phyloP scores from a whole-genome alignment of 2,888 invertebrate species.

The Calameuta idolon region DNA sequence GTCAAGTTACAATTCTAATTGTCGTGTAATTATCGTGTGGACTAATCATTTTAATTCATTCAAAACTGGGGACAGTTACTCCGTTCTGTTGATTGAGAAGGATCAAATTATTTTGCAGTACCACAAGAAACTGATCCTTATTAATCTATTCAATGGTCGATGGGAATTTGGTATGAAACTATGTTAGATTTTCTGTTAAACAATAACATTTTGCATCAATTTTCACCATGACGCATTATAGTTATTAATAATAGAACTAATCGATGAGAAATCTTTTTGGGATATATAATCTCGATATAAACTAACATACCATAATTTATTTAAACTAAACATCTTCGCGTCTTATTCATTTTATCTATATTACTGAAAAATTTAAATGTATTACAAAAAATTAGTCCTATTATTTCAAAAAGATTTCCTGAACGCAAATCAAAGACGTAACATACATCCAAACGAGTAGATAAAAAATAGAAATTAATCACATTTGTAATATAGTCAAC shows the following conservation, averaged over 20 bases:
- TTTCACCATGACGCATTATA: neutral
- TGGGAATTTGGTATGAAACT: neutral
- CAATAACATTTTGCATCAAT: neutral
- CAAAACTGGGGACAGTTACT: neutral
- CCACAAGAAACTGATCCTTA: neutral
- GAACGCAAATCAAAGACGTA: neutral
- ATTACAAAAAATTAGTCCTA: neutral
- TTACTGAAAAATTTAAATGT: neutral
- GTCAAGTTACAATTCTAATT: neutral
- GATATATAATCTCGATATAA: neutral
- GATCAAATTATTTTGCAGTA: neutral
- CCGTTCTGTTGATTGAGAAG: neutral
- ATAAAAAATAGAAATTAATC: neutral
- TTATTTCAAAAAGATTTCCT: neutral
- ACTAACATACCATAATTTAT: neutral
- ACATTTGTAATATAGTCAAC: neutral
- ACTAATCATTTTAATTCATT: neutral
- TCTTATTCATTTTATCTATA: neutral
- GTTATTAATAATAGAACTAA: neutral
- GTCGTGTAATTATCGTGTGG: neutral
- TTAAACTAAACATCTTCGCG: too few relatives aligned
- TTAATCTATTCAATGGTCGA: neutral
- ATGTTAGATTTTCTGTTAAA: neutral
- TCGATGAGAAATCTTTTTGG: neutral
- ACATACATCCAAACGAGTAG: neutral